Conservation (phyloP, 2,113 vertebrate genomes). For the Sander vitreus region DNA sequence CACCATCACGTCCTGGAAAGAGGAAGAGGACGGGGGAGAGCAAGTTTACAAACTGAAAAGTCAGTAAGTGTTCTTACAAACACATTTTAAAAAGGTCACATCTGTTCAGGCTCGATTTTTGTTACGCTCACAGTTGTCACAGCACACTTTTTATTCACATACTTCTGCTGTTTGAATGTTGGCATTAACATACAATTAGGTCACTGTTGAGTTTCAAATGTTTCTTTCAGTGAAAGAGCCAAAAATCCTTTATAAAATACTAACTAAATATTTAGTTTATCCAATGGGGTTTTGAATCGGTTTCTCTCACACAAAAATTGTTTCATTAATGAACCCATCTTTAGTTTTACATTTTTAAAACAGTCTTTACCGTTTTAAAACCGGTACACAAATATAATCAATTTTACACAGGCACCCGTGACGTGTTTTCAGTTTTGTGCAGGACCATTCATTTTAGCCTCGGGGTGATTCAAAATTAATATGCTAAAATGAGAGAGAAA, state of each 20-base stretch:
- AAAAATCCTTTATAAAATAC: too few species aligned
- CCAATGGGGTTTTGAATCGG: neutral
- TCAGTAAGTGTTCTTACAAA: neutral
- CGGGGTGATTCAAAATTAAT: constrained; percentile 43
- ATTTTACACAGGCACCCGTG: constrained; percentile 22
- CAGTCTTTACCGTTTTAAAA: constrained; percentile 19
- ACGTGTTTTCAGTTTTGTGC: constrained; percentile 44
- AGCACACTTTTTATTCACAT: neutral
- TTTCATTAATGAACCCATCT: neutral
- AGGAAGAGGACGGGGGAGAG: neutral
- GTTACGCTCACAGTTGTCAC: neutral
- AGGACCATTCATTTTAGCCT: constrained; percentile 32
- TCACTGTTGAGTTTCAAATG: neutral
- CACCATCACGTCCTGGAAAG: constrained; percentile 97
- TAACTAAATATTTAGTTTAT: neutral
- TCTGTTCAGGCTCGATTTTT: neutral
- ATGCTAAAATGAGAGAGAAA: constrained; percentile 61
- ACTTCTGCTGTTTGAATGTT: neutral
- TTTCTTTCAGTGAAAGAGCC: neutral
- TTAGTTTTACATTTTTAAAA: constrained; percentile 9
- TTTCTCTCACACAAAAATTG: neutral
- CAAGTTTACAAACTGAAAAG: neutral
- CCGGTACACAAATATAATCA: constrained; percentile 23
- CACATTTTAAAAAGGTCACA: constrained; percentile 22
- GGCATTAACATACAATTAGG: neutral